Percentiles rank a stretch among this genome's conserved stretches.
phyloP scores from a whole-genome alignment of 2,888 invertebrate species.

The Antitype chi region DNA sequence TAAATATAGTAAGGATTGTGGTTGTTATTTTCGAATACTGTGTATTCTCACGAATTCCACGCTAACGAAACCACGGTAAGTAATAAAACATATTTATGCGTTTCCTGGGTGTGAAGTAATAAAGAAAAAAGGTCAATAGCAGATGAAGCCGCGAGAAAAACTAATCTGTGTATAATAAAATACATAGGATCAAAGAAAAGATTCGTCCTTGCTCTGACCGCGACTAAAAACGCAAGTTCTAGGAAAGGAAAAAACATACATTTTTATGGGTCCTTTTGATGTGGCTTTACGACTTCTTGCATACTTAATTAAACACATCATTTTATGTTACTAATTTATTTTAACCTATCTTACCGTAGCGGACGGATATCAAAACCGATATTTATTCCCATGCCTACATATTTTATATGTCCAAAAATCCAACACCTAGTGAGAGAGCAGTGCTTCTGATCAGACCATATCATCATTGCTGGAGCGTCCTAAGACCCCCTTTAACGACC shows the following conservation, averaged over 20 bases:
- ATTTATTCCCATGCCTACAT: not conserved
- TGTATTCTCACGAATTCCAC: too few species aligned
- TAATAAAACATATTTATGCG: constrained; percentile 11
- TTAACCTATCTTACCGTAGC: not conserved
- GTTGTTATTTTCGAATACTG: too few species aligned
- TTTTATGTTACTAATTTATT: not conserved
- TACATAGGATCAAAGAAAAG: constrained; percentile 49
- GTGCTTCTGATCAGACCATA: too few species aligned
- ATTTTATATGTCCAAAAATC: too few species aligned
- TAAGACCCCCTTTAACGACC: too few species aligned
- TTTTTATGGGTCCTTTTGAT: constrained; percentile 27
- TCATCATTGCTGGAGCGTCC: too few species aligned
- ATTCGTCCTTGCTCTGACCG: constrained; percentile 3
- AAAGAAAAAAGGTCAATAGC: constrained; percentile 39
- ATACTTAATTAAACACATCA: not conserved
- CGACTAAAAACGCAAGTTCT: not conserved
- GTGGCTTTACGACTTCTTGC: not conserved
- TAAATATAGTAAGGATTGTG: too few species aligned
- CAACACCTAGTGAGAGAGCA: too few species aligned
- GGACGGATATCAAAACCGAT: not conserved
- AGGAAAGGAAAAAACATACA: not conserved
- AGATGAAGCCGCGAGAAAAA: constrained; percentile 11
- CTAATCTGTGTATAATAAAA: constrained; percentile 29
- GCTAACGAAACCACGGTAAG: too few species aligned
- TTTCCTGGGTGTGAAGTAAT: constrained; percentile 38